These are phyloP conservation scores for Taeniopygia guttata DNA, from an alignment of 2,797 vertebrate genomes.

Conservation along the genomic window DNA sequence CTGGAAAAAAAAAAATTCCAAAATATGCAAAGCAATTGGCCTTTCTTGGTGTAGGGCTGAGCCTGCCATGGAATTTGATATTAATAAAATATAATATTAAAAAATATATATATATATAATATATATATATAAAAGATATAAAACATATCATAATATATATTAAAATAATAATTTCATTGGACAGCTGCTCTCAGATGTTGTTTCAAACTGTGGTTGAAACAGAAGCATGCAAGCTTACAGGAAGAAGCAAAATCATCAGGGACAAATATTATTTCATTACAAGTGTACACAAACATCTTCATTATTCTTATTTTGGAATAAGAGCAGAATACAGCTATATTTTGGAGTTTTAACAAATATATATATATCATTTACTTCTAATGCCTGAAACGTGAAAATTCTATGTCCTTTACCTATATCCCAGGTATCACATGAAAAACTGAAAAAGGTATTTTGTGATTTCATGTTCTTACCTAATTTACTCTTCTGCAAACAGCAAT, in stretches of 20 bases:
- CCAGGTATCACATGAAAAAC: neutral
- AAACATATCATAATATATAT: slow-evolving; percentile 62
- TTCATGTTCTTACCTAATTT: neutral
- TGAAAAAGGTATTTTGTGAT: neutral
- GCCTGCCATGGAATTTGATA: slow-evolving; percentile 84
- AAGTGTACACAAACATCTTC: neutral
- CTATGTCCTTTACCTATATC: neutral
- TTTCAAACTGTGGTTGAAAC: slow-evolving; percentile 82
- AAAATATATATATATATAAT: no score
- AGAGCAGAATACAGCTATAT: neutral
- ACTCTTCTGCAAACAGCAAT: neutral
- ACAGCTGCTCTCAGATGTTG: neutral
- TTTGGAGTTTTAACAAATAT: neutral
- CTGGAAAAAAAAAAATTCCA: slow-evolving; percentile 59
- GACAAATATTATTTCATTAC: neutral
- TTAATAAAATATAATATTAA: no score
- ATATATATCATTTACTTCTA: neutral
- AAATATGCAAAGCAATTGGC: slow-evolving; percentile 74
- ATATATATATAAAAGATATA: no score
- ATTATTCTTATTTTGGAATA: neutral
- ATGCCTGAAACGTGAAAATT: neutral
- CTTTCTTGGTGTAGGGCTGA: slow-evolving; percentile 72
- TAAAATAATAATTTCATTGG: slow-evolving; percentile 77
- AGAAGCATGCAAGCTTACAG: slow-evolving; percentile 87
- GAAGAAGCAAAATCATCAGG: neutral